These are phyloP conservation scores for Chelonus insularis DNA, from an alignment of 1,140 invertebrate genomes.

Conservation along the genomic window DNA sequence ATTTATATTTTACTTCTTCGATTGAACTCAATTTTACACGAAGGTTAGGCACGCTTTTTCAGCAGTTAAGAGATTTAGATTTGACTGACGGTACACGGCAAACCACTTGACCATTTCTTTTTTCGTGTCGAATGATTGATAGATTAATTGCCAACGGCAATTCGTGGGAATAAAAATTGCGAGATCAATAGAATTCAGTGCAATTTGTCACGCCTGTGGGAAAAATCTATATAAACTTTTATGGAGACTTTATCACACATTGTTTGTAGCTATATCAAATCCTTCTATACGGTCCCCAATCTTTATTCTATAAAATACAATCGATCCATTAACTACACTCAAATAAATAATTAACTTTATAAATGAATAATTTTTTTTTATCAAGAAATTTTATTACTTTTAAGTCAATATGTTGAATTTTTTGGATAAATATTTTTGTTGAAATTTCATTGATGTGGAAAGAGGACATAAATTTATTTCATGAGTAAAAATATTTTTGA, in stretches of 20 bases:
- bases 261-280: background rate
- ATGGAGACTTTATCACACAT: background rate
- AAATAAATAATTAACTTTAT: no score
- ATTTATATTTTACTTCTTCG: background rate
- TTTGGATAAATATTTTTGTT: no score
- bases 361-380: no score
- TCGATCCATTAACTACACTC: no score
- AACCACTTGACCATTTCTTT: conserved; percentile 58
- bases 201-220: conserved; percentile 3
- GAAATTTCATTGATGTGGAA: no score
- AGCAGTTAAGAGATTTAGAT: conserved; percentile 44
- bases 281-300: no score
- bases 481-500: background rate
- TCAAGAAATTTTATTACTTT: no score
- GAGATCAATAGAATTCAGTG: background rate
- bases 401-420: no score
- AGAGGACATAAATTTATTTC: background rate
- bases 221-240: background rate
- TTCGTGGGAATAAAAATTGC: conserved; percentile 16
- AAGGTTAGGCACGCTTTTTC: conserved; percentile 50
- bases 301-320: no score
- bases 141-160: conserved; percentile 48
- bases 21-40: conserved; percentile 38
- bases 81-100: conserved; percentile 60
- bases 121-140: conserved; percentile 52